Conservation (phyloP, 2,113 vertebrate species). For the Campylorhamphus procurvoides region DNA sequence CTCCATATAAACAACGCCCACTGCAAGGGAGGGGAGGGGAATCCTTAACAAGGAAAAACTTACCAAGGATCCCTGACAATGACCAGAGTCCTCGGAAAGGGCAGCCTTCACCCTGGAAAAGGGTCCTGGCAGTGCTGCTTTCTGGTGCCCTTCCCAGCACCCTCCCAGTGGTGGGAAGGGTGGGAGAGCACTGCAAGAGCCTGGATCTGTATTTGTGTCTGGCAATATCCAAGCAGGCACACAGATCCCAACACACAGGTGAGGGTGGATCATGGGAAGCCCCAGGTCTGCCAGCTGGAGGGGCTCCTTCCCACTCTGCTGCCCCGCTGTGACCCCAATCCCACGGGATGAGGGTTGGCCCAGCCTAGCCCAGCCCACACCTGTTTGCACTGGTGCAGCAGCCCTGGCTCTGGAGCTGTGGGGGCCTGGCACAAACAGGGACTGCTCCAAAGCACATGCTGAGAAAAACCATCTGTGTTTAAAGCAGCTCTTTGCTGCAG, state of each 20-base stretch:
- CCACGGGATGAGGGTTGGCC: not conserved
- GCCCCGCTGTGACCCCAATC: not conserved
- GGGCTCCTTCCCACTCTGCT: not conserved
- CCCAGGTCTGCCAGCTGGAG: not conserved
- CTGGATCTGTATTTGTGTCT: not conserved
- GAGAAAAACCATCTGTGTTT: not conserved
- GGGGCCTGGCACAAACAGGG: not conserved
- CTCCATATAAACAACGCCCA: constrained; percentile 71
- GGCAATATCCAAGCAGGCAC: not conserved
- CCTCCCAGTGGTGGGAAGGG: not conserved
- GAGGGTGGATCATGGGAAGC: not conserved
- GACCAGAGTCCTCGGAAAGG: not conserved
- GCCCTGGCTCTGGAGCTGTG: not conserved
- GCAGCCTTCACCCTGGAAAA: not conserved
- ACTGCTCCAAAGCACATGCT: not conserved
- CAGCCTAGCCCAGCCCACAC: not conserved
- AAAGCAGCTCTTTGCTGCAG: not conserved
- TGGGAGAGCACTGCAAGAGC: not conserved
- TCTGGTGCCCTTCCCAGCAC: not conserved
- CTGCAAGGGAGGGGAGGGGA: constrained; percentile 68
- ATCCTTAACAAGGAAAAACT: constrained; percentile 63
- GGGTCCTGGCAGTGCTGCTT: not conserved
- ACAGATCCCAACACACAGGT: not conserved
- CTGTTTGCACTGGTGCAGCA: constrained; percentile 29
- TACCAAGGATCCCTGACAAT: constrained; percentile 45